Evolutionary conservation across 2,888 invertebrate genomes (phyloP), one percentile per base, ranked within the genome.

Genomic region (Tridacna gigas): DNA sequence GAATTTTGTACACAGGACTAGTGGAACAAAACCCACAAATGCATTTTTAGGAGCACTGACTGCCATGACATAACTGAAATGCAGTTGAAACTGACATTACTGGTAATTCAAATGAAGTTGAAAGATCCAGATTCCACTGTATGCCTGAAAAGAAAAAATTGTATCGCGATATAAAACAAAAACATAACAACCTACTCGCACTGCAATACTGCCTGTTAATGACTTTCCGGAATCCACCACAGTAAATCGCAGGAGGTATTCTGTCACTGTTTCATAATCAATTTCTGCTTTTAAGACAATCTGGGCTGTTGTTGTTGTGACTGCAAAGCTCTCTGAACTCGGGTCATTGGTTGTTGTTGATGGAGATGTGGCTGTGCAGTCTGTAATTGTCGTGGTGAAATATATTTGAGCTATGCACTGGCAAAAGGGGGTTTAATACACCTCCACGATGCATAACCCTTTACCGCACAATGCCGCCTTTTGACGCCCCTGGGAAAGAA

Each of bases 251-350:
- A 93, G 82, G 48, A 83, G 78, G 82, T 92, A 92, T 7, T 77
- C 47, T 25, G 77, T 80, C 4, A 83, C 85, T 7, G 86, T 88
- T 78, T 93, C 93, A 65, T 88, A 91, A 84, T 93, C 93, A 9
- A 93, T 84, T 3, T 84, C 60, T 12, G 85, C 86, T 15, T 79
- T 84, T 45, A 93, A 80, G 0, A 89, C 89, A 9, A 92, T 73
- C 51, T 90, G 76, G 0, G 86, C 86, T 18, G 85, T 80, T 20
- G 80, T 77, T 22, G 91, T 90, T 20, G 80, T 66, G 4, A 92
- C 65, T 18, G 83, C 82, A 79, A 91, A 91, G 0, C 82, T 77
- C 77, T 91, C 89, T 3, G 82, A 75, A 15, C 88, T 75, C 11
- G 84, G 77, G 51, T 88, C 79, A 65, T 83, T 78, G 67, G 82